A percentile compares a stretch with the other conserved stretches of the same genome.
Conservation (phyloP, 2,797 vertebrate species). For the Emydoidea blandingii region DNA sequence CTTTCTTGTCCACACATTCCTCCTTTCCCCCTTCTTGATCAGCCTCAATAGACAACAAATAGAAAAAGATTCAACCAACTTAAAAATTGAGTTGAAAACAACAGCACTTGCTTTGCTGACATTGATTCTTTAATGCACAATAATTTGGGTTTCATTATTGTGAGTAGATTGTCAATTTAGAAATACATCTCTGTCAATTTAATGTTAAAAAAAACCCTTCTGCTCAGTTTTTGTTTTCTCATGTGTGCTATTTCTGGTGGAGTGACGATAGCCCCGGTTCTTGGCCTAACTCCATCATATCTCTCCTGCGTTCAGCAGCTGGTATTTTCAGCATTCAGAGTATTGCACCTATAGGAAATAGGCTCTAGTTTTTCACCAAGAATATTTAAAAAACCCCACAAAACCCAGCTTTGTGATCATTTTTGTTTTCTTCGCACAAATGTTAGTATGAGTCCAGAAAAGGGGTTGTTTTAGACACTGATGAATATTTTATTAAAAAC, state of each 20-base stretch:
- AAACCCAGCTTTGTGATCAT: background rate
- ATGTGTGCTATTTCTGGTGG: background rate
- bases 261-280: background rate
- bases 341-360: rapidly evolving
- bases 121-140: background rate
- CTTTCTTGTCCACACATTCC: conserved; percentile 32
- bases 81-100: background rate
- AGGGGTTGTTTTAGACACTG: conserved; percentile 68
- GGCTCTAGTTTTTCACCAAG: background rate
- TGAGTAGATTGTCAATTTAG: background rate
- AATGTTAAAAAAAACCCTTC: background rate
- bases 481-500: conserved; percentile 79
- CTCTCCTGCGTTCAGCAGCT: background rate
- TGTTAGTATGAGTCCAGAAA: conserved; percentile 57
- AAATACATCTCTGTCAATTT: background rate
- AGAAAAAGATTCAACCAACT: conserved; percentile 33
- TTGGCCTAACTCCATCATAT: background rate
- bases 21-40: conserved; percentile 18
- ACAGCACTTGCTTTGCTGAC: conserved; percentile 38
- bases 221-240: background rate
- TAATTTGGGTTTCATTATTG: conserved; percentile 29
- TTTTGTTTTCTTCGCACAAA: conserved; percentile 14
- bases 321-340: background rate
- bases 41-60: conserved; percentile 45
- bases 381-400: background rate